Evolutionary conservation across 2,113 vertebrate species (phyloP).

Genomic region (Pitta sordida): DNA sequence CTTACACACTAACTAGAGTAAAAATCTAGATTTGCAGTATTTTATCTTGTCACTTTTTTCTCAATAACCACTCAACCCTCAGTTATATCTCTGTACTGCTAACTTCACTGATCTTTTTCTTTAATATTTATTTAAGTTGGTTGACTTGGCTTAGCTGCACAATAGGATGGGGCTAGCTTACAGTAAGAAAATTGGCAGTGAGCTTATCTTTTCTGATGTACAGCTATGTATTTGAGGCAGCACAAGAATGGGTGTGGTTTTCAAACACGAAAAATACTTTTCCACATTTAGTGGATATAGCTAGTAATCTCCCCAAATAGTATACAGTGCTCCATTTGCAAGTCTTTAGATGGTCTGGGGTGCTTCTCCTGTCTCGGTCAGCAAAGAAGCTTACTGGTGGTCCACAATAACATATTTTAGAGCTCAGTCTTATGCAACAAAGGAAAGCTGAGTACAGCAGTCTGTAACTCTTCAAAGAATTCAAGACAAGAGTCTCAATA

Average conservation of each 20-base stretch:
- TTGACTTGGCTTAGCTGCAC: background rate
- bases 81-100: background rate
- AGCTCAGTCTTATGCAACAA: background rate
- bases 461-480: background rate
- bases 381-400: background rate
- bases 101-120: background rate
- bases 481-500: background rate
- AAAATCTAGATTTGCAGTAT: background rate
- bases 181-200: background rate
- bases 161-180: background rate
- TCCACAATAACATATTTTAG: background rate
- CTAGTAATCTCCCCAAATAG: background rate
- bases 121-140: background rate
- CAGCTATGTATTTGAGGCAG: background rate
- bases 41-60: background rate
- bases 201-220: background rate
- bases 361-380: background rate
- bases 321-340: background rate
- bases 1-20: background rate
- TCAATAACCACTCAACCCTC: background rate
- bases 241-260: background rate
- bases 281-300: background rate
- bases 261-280: background rate
- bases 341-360: background rate
- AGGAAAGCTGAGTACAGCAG: background rate